Conservation (phyloP, 2,888 invertebrate genomes). For the Rotaria sp. region DNA sequence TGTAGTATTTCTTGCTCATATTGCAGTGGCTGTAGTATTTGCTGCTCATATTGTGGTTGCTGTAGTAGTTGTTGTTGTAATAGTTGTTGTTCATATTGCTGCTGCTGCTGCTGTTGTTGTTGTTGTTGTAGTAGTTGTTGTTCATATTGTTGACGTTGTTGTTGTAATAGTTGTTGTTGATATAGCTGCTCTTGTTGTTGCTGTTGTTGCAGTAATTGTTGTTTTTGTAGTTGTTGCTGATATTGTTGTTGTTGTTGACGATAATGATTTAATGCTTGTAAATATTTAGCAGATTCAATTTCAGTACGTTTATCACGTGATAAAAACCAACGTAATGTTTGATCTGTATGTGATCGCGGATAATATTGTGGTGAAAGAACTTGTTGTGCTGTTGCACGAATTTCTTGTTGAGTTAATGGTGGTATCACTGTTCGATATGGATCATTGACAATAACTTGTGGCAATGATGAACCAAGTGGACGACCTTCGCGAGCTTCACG, state of each 20-base stretch:
- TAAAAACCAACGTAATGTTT: slow-evolving; percentile 1
- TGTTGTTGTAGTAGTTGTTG: neutral
- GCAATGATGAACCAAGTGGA: slow-evolving; percentile 1
- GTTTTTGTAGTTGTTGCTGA: neutral
- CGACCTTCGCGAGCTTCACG: neutral
- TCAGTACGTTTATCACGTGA: neutral
- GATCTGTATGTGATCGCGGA: neutral
- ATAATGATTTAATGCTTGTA: neutral
- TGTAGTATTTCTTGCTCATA: no score
- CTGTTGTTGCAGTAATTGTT: neutral
- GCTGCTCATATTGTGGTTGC: neutral
- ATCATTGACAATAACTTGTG: slow-evolving; percentile 14
- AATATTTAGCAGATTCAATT: neutral
- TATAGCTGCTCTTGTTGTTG: neutral
- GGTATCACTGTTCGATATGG: neutral
- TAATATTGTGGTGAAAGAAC: neutral
- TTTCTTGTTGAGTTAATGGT: slow-evolving; percentile 17
- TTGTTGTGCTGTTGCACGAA: slow-evolving; percentile 1
- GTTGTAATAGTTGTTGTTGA: neutral
- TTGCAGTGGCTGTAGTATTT: neutral
- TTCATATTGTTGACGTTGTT: neutral
- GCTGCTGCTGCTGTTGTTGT: neutral
- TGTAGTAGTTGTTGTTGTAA: neutral
- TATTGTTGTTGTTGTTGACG: neutral
- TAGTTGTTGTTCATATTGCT: neutral